A percentile compares a stretch with the other conserved stretches of the same genome.
These are phyloP conservation scores for Lagodon rhomboides DNA, from an alignment of 2,797 vertebrate genomes.

Conservation along the genomic window DNA sequence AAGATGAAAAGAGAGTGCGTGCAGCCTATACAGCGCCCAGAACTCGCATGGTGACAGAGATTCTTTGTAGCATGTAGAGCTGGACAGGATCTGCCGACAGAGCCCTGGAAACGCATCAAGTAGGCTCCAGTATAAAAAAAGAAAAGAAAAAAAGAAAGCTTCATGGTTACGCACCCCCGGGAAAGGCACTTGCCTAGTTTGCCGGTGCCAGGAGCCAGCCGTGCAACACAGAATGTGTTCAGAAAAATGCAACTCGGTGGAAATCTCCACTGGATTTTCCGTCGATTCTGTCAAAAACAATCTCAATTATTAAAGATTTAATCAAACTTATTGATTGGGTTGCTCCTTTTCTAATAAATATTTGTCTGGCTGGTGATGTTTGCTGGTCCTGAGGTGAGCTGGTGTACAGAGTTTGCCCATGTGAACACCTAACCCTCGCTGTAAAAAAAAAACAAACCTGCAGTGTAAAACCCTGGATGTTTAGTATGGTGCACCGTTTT, in stretches of 20 bases:
- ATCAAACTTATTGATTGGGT: neutral
- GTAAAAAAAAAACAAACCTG: no score
- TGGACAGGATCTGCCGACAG: conserved; percentile 18
- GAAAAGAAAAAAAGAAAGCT: conserved; percentile 10
- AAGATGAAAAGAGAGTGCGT: conserved; percentile 36
- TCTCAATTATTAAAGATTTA: neutral
- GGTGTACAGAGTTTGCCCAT: neutral
- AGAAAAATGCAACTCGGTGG: neutral
- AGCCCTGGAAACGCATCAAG: conserved; percentile 38
- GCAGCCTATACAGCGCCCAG: conserved; percentile 16
- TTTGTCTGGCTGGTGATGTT: neutral
- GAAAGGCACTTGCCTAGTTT: conserved; percentile 34
- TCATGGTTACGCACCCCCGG: conserved; percentile 12
- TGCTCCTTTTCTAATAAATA: neutral
- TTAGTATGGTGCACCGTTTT: neutral
- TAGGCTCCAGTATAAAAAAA: neutral
- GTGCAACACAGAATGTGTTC: conserved; percentile 7
- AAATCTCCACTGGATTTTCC: neutral
- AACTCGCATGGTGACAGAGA: conserved; percentile 31
- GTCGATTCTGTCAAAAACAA: neutral
- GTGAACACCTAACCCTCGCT: no score
- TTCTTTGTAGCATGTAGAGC: conserved; percentile 31
- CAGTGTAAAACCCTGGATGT: neutral
- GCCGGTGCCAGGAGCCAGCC: neutral
- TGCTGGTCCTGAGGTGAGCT: neutral